These are phyloP conservation scores for Eulithis prunata DNA, from an alignment of 2,888 invertebrate species.

Conservation along the genomic window DNA sequence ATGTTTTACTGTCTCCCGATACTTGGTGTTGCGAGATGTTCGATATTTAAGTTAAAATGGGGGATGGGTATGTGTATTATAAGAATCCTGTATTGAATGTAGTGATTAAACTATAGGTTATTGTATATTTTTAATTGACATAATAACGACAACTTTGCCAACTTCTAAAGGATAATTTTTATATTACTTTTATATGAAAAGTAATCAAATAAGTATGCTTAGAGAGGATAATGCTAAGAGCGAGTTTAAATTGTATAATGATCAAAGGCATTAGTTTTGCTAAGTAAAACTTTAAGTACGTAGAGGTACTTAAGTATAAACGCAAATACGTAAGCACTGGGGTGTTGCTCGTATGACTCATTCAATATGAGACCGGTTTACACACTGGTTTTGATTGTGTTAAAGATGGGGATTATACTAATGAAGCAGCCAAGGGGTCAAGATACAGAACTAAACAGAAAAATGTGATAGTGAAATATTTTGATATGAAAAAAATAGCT, in stretches of 20 bases:
- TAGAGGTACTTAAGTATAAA: slow-evolving; percentile 19
- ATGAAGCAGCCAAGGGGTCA: slow-evolving; percentile 55
- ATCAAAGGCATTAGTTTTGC: slow-evolving; percentile 11
- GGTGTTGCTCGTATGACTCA: slow-evolving; percentile 50
- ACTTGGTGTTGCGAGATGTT: slow-evolving; percentile 46
- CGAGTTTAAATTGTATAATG: slow-evolving; percentile 7
- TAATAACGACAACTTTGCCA: no score
- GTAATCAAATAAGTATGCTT: slow-evolving; percentile 14
- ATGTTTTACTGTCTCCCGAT: slow-evolving; percentile 63
- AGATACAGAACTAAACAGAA: slow-evolving; percentile 44
- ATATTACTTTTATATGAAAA: not conserved
- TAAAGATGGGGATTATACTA: slow-evolving; percentile 59
- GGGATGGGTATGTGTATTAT: slow-evolving; percentile 11
- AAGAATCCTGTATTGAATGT: not conserved
- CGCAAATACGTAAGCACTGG: slow-evolving; percentile 35
- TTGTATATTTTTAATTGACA: no score
- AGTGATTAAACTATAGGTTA: not conserved
- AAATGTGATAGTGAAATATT: slow-evolving; percentile 30
- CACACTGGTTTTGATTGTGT: slow-evolving; percentile 64
- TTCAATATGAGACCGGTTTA: slow-evolving; percentile 63
- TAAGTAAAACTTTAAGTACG: slow-evolving; percentile 20
- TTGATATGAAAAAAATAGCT: slow-evolving; percentile 14
- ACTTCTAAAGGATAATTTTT: no score
- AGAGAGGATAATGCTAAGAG: not conserved
- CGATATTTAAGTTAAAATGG: slow-evolving; percentile 33